phyloP scores from a whole-genome alignment of 2,888 invertebrate species.

The Acrobasis repandana region DNA sequence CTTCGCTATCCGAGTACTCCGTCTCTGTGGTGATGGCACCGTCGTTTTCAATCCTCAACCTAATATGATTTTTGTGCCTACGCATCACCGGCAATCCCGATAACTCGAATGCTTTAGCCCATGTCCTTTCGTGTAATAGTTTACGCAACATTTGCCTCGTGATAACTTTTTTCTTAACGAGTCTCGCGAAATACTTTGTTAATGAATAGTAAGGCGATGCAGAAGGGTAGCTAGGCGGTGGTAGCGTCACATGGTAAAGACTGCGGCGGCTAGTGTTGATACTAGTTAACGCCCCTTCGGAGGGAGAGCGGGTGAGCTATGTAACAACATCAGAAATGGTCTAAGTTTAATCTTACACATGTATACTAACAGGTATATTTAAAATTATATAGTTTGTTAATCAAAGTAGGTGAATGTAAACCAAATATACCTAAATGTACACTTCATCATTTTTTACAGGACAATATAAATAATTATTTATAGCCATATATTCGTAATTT shows the following conservation, averaged over 20 bases:
- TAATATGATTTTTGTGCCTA: conserved; percentile 72
- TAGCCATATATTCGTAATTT: too few relatives aligned
- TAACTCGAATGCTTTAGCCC: conserved; percentile 76
- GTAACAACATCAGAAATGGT: conserved; percentile 64
- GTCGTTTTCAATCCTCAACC: conserved; percentile 68
- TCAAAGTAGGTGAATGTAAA: too few relatives aligned
- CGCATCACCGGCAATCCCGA: conserved; percentile 71
- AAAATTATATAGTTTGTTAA: too few relatives aligned
- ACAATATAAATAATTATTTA: too few relatives aligned
- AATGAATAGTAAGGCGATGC: conserved; percentile 90
- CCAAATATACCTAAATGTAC: too few relatives aligned
- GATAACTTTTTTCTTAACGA: conserved; percentile 88
- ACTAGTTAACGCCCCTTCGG: conserved; percentile 80
- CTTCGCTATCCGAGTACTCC: conserved; percentile 69
- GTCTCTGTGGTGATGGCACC: conserved; percentile 71
- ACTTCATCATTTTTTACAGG: too few relatives aligned
- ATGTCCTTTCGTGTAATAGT: conserved; percentile 85
- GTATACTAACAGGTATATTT: background rate
- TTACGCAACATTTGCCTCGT: conserved; percentile 88
- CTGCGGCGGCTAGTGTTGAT: conserved; percentile 79
- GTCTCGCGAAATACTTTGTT: conserved; percentile 88
- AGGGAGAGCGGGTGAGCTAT: conserved; percentile 80
- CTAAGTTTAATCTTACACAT: conserved; percentile 37
- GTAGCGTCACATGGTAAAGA: conserved; percentile 84
- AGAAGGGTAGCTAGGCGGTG: conserved; percentile 89